These are phyloP conservation scores for Clarias fuscus DNA, from an alignment of 2,797 vertebrate genomes.

Conservation along the genomic window DNA sequence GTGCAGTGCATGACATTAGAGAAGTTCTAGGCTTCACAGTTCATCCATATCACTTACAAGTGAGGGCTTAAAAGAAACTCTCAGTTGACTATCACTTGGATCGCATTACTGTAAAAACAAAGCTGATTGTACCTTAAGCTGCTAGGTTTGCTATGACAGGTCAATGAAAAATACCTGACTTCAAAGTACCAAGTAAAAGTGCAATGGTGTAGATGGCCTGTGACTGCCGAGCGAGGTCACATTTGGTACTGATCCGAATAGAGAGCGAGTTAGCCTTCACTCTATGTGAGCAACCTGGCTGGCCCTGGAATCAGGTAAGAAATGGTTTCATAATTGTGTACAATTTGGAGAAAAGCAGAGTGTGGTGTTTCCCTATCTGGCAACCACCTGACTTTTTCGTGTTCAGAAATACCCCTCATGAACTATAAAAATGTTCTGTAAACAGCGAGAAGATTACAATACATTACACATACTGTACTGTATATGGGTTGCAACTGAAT, in stretches of 20 bases:
- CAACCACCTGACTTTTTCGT: not conserved
- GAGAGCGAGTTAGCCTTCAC: not conserved
- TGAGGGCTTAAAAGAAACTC: constrained; percentile 44
- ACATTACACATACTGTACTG: no score
- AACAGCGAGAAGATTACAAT: not conserved
- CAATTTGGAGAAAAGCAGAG: not conserved
- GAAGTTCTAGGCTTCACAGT: constrained; percentile 41
- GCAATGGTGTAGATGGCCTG: constrained; percentile 44
- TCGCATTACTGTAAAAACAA: constrained; percentile 55
- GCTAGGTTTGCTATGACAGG: constrained; percentile 36
- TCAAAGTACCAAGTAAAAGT: constrained; percentile 44
- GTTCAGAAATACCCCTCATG: not conserved
- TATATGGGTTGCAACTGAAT: not conserved
- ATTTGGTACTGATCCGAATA: constrained; percentile 38
- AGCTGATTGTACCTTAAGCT: constrained; percentile 48
- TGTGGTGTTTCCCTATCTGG: not conserved
- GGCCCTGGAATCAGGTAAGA: constrained; percentile 2
- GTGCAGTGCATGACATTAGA: constrained; percentile 43
- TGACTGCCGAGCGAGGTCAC: constrained; percentile 28
- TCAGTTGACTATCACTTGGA: constrained; percentile 43
- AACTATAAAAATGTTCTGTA: not conserved
- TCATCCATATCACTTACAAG: constrained; percentile 47
- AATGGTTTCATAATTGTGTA: not conserved
- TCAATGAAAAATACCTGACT: constrained; percentile 35
- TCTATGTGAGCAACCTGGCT: not conserved